Percentiles rank a stretch among this genome's conserved stretches.
phyloP scores from a whole-genome alignment of 1,140 invertebrate genomes.

The Trichonephila inaurata region DNA sequence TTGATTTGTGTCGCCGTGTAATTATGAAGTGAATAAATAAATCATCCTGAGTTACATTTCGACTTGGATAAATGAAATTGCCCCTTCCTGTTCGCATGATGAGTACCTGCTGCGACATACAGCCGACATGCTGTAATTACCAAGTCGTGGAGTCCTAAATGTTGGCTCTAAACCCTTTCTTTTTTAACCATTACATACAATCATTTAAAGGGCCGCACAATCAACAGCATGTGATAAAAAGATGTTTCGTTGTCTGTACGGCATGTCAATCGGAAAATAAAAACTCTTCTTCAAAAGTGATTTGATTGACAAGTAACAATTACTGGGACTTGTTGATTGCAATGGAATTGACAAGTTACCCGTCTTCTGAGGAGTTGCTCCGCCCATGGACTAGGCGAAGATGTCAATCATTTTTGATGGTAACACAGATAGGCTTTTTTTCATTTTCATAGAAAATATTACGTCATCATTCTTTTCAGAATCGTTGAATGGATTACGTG shows the following conservation, averaged over 20 bases:
- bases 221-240: slow-evolving; percentile 64
- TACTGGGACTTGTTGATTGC: slow-evolving; percentile 68
- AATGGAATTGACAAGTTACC: slow-evolving; percentile 60
- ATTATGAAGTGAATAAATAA: slow-evolving; percentile 56
- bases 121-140: slow-evolving; percentile 68
- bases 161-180: slow-evolving; percentile 44
- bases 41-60: slow-evolving; percentile 14
- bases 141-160: neutral
- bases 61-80: slow-evolving; percentile 57
- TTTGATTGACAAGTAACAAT: slow-evolving; percentile 71
- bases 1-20: slow-evolving; percentile 27
- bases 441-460: neutral
- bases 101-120: slow-evolving; percentile 34
- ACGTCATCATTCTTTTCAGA: neutral
- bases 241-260: slow-evolving; percentile 56
- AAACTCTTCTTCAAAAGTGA: neutral
- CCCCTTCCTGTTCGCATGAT: slow-evolving; percentile 20
- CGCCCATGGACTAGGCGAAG: neutral
- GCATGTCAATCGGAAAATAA: slow-evolving; percentile 55
- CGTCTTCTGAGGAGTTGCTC: slow-evolving; percentile 38
- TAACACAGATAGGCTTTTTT: neutral
- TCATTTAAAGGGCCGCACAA: slow-evolving; percentile 36
- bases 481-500: neutral
- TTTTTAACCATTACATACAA: slow-evolving; percentile 33
- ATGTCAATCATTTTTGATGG: slow-evolving; percentile 51